Base-by-base conservation (phyloP, 2,113 vertebrate genomes). In the Puma concolor region DNA sequence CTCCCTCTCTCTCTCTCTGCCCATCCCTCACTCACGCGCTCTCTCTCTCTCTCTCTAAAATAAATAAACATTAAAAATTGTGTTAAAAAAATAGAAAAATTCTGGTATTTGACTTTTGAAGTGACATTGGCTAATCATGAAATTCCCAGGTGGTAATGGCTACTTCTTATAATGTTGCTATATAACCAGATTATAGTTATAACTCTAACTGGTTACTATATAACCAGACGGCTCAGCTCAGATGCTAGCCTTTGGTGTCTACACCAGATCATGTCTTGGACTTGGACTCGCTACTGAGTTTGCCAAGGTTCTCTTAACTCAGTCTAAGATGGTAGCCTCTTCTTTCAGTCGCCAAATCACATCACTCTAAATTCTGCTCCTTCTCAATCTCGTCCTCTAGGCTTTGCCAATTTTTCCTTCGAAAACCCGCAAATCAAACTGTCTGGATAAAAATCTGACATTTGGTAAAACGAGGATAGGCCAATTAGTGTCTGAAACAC, bases 321-420 rank as follows among this genome's bases (percentile, higher is more conserved):
- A 82, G 41, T 38, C 60, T 74, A 81, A 92, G 72, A 57, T 14
- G 4, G 63, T 64, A 64, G 27, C 63, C 63, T 64, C 27, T 29
- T 52, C 54, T 38, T 84, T 84, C 27, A 60, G 29, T 8, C 31
- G 3, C 14, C 64, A 96, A 29, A 80, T 66, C 16, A 3, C 41
- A 44, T 60, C 64, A 66, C 33, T 94, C 48, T 64, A 60, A 82
- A 83, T 89, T 83, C 63, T 79, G 31, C 16, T 91, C 38, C 50
- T 76, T 54, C 76, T 31, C 71, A 41, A 81, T 38, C 67, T 66
- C 38, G 48, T 96, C 63, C 93, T 38, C 33, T 33, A 60, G 16
- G 38, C n/a, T 31, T 71, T 48, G 48, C 57, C 76, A 67, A 23
- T 13, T 85, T 84, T 94, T 88, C 84, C 96, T 91, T 98, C 76